phyloP scores from a whole-genome alignment of 2,797 vertebrate species.

The Agapornis canus region DNA sequence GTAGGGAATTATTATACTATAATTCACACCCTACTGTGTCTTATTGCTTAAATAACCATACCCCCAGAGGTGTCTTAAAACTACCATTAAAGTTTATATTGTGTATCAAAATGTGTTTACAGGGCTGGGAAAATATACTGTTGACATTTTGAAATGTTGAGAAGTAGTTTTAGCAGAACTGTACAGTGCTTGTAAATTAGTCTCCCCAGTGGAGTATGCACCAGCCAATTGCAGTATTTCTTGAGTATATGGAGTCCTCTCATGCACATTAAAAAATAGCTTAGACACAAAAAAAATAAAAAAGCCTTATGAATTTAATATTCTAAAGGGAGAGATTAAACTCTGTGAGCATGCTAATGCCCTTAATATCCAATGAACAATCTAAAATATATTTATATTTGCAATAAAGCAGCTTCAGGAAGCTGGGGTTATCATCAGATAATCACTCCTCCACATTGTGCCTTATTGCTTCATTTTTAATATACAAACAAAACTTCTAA shows the following conservation, averaged over 20 bases:
- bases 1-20: conserved; percentile 68
- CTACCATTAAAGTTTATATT: conserved; percentile 69
- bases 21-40: conserved; percentile 65
- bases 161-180: conserved; percentile 68
- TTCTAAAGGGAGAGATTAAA: conserved; percentile 34
- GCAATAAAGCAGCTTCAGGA: conserved; percentile 57
- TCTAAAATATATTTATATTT: not conserved
- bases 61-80: conserved; percentile 67
- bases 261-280: conserved; percentile 45
- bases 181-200: conserved; percentile 65
- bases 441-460: not conserved
- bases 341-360: not conserved
- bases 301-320: conserved; percentile 37
- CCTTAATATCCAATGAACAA: conserved; percentile 23
- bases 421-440: conserved; percentile 15
- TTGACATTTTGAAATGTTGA: conserved; percentile 62
- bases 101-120: conserved; percentile 76
- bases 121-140: conserved; percentile 65
- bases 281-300: conserved; percentile 2
- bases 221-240: conserved; percentile 57
- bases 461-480: conserved; percentile 68
- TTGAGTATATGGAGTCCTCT: conserved; percentile 46
- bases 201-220: conserved; percentile 46
- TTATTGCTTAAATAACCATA: conserved; percentile 57
- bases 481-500: conserved; percentile 7